Evolutionary conservation across 1,140 invertebrate genomes (phyloP), one percentile per base, ranked within the genome.

Genomic region (Solen grandis): DNA sequence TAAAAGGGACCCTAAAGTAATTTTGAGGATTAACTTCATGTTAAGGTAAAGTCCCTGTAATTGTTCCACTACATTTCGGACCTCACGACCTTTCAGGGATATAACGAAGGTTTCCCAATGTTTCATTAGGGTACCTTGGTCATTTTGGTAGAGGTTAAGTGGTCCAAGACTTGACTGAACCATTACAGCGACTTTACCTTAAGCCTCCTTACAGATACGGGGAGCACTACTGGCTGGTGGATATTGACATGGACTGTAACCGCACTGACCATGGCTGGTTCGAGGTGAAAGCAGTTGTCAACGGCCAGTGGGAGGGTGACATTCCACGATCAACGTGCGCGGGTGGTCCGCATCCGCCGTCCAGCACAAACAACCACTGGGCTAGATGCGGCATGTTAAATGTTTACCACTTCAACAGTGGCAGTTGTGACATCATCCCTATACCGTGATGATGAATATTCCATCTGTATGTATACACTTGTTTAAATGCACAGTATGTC

Each of bases 161-260:
- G n/a, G n/a, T n/a, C n/a, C n/a, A n/a, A n/a, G n/a, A n/a, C n/a
- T n/a, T n/a, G n/a, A n/a, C n/a, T n/a, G n/a, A n/a, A n/a, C n/a
- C n/a, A n/a, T n/a, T n/a, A n/a, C n/a, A n/a, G n/a, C n/a, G n/a
- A n/a, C n/a, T n/a, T n/a, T n/a, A n/a, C n/a, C n/a, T n/a, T n/a
- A n/a, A n/a, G n/a, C 35, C 59, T 13, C n/a, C n/a, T 84, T 80
- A 35, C 80, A 88, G 87, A 41, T 88, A 78, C 35, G 93, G 93
- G 2, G 85, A 89, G 1, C 90, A 92, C 79, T 93, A 93, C 86
- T 93, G 93, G 93, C 89, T 93, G 80, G 83, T 92, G 16, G 91
- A 92, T 59, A 69, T 93, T 5, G 83, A 90, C 35, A 93, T 93
- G 92, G 92, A 93, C 77, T 93, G 93, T 80, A 85, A 85, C 13